Evolutionary conservation across 37 sponge, comb jelly and placozoan species (phyloP).

Genomic region (Beroe forskalii): DNA sequence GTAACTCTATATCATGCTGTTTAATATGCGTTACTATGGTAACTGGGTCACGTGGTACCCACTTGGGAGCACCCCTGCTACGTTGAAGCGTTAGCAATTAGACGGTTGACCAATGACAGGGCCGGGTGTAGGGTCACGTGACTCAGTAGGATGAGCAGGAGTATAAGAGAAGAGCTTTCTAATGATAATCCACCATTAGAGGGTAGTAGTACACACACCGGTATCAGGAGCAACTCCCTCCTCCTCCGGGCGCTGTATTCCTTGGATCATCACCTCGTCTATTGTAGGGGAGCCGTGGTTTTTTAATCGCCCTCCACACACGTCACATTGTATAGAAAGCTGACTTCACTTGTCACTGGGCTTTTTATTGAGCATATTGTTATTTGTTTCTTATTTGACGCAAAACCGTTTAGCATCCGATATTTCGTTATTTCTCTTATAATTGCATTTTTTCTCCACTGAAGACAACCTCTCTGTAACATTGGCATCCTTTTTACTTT

Average conservation of each 20-base stretch:
- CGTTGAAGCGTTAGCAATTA: background rate
- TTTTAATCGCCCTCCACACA: too few relatives aligned
- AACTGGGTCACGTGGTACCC: conserved; percentile 16
- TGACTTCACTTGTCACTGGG: too few relatives aligned
- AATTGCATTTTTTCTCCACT: too few relatives aligned
- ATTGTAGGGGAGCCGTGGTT: too few relatives aligned
- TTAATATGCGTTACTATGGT: conserved; percentile 45
- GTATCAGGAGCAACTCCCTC: background rate
- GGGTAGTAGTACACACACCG: background rate
- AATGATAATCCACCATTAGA: conserved; percentile 42
- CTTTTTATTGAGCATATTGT: too few relatives aligned
- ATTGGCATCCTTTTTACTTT: too few relatives aligned
- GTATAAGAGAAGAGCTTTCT: background rate
- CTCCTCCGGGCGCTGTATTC: background rate
- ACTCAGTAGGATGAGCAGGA: too few relatives aligned
- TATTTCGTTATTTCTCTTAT: too few relatives aligned
- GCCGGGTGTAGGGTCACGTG: background rate
- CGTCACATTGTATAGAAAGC: too few relatives aligned
- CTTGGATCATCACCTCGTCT: background rate
- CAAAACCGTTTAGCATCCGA: too few relatives aligned
- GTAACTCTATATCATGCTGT: conserved; percentile 56
- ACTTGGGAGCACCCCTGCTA: background rate
- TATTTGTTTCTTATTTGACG: too few relatives aligned
- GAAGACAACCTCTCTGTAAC: too few relatives aligned
- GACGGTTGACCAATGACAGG: conserved; percentile 8